Base-by-base conservation (phyloP, 2,797 vertebrate genomes). In the Neomorphus geoffroyi region DNA sequence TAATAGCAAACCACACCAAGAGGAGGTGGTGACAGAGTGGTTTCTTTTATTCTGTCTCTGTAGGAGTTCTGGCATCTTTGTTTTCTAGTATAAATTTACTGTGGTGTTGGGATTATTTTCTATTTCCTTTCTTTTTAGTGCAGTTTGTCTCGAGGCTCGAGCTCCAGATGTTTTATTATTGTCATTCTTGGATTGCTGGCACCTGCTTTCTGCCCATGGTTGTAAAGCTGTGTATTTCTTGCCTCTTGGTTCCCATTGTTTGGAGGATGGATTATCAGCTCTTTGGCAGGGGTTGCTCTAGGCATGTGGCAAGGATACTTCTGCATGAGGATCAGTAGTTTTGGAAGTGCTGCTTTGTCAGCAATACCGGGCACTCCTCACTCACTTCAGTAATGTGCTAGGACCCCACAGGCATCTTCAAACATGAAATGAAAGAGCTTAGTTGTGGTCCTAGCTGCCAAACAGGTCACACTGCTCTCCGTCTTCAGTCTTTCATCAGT, bases 101-200 rank as follows among this genome's bases (percentile, higher is more conserved):
- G 90, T 7, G 14, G 89, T 65, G 51, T 69, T 78, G 6, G 57
- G 61, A 69, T 94, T 66, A 37, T 87, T 85, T 94, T 84, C 51
- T 86, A 13, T 91, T 89, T 74, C 26, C 11, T 86, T 77, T 13
- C 7, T 58, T 74, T 57, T 84, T 72, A 23, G 67, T 35, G 37
- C 80, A 89, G 41, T 86, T 80, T 86, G 60, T 79, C 30, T 91
- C 12, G 2, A 62, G 67, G n/a, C 67, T 90, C 90, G 41, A 92
- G 67, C 54, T 93, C 82, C 73, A 92, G 78, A 82, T 89, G 80
- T 95, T 95, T 86, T 82, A 64, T 95, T 95, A 79, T 85, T 85
- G 88, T 80, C 28, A 57, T 93, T 82, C 39, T 77, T 67, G 48
- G 43, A 83, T 62, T 46, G 46, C 43, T 92, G 80, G 88, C 35